Base-by-base conservation (phyloP, 2,888 invertebrate genomes). In the Dorcus hopei region DNA sequence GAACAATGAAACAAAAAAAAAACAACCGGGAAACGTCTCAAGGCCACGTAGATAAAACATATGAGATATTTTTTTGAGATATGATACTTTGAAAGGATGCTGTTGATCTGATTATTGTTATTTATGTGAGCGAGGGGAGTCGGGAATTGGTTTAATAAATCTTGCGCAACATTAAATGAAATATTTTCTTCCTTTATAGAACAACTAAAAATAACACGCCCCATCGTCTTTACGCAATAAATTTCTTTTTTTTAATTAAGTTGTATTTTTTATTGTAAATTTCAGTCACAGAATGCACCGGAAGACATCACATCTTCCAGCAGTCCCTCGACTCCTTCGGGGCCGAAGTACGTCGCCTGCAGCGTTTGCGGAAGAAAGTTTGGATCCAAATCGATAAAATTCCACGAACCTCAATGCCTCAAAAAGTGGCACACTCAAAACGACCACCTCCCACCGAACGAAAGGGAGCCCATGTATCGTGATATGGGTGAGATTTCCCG, bases 371-470 rank as follows among this genome's bases (percentile, higher is more conserved):
- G 86, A 2, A 78, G 85, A 49, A 83, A 83, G 69, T 88, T 87
- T 69, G 87, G 87, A 38, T 80, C 82, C 1, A 81, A 81, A 67
- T 86, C 86, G 49, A 84, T 87, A 39, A 79, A 79, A 53, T 85
- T 87, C 61, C 88, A 89, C 72, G 86, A 87, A 70, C 86, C 86
- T 2, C 85, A 87, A 69, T 89, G 89, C 69, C 71, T 87, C 55
- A 82, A 83, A 67, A 86, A 86, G 67, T 86, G 85, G 85, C 80
- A 83, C 40, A 69, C 75, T 2, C 83, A 85, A 67, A 87, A 86
- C 70, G 80, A 82, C 42, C 80, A 82, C 61, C 72, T 87, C 52
- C 85, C 86, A 0, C 73, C 77, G 6, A 73, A 75, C 56, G 77
- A 81, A 65, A 75, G 83, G 3, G 61, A 61, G 43, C 49, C 57